Conservation (phyloP, 2,888 invertebrate genomes). For the Vesta saturnalis region DNA sequence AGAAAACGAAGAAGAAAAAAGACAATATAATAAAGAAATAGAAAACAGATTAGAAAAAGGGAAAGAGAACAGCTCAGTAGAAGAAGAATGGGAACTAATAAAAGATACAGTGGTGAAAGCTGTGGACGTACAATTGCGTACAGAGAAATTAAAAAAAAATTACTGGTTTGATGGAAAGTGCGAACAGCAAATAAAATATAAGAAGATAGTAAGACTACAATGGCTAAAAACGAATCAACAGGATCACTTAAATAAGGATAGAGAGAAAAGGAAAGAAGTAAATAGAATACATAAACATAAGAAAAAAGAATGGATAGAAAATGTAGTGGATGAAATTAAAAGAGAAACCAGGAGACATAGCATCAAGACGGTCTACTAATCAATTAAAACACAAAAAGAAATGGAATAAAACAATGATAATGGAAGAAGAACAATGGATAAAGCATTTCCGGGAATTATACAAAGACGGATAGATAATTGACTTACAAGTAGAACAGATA, state of each 20-base stretch:
- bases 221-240: neutral
- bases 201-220: neutral
- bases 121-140: conserved; percentile 4
- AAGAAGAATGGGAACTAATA: neutral
- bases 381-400: conserved; percentile 18
- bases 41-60: neutral
- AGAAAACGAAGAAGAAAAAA: neutral
- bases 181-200: too few relatives aligned
- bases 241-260: neutral
- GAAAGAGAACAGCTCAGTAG: neutral
- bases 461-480: conserved; percentile 4
- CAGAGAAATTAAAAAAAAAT: neutral
- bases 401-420: too few relatives aligned
- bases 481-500: neutral
- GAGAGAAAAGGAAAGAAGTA: neutral
- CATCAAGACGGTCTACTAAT: conserved; percentile 2
- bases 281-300: neutral
- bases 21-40: neutral
- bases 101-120: conserved; percentile 12
- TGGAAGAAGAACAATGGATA: conserved; percentile 1
- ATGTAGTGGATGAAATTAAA: neutral
- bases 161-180: neutral
- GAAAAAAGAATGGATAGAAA: conserved; percentile 12
- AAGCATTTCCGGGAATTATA: conserved; percentile 13
- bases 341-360: neutral